These are phyloP conservation scores for Lasioglossum baleicum DNA, from an alignment of 1,140 invertebrate species.

Conservation along the genomic window DNA sequence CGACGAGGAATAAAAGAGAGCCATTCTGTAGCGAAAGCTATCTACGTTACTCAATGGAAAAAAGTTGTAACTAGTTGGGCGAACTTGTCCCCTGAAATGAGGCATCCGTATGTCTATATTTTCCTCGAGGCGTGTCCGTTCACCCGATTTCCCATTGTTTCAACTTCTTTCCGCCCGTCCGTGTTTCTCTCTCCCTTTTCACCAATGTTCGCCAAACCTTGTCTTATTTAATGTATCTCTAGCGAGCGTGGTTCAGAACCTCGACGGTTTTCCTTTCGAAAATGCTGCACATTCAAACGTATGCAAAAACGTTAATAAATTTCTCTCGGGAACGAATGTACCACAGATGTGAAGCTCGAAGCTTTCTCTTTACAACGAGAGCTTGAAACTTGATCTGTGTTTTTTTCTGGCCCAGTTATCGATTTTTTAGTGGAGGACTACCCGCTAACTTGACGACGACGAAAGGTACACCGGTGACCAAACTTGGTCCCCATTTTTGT, in stretches of 20 bases:
- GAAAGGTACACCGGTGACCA: no score
- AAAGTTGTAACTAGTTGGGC: constrained; percentile 59
- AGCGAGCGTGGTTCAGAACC: background rate
- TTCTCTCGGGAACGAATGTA: no score
- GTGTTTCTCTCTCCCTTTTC: background rate
- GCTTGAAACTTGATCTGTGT: no score
- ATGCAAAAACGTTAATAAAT: no score
- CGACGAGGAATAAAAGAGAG: background rate
- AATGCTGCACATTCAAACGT: no score
- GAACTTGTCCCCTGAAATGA: constrained; percentile 40
- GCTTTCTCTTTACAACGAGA: no score
- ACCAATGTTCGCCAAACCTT: background rate
- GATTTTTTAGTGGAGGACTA: no score
- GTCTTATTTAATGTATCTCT: background rate
- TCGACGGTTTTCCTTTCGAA: no score
- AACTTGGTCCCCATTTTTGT: no score
- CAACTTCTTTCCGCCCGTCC: background rate
- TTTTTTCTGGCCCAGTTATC: no score
- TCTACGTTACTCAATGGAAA: constrained; percentile 50
- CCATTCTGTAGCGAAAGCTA: constrained; percentile 9
- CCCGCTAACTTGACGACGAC: no score
- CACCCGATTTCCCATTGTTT: constrained; percentile 15
- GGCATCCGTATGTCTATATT: constrained; percentile 9
- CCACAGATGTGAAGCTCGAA: no score
- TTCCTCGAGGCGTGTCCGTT: constrained; percentile 10